These are phyloP conservation scores for Eupithecia exiguata DNA, from an alignment of 2,888 invertebrate genomes.

Conservation along the genomic window DNA sequence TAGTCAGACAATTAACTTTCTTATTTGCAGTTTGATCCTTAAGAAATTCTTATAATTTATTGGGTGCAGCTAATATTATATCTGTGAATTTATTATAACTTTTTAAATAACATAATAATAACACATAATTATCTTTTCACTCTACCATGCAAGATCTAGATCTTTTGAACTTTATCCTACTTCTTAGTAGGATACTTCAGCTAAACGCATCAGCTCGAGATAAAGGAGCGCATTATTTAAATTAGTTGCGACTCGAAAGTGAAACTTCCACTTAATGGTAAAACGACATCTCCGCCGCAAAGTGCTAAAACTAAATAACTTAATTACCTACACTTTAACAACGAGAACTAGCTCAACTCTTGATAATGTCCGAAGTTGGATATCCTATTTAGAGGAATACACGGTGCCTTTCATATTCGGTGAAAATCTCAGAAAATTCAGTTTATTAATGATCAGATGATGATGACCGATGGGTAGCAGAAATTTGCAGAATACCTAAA, in stretches of 20 bases:
- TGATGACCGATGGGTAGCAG: no score
- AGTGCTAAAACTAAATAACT: constrained; percentile 32
- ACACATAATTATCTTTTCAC: no score
- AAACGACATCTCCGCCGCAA: constrained; percentile 18
- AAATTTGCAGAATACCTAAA: no score
- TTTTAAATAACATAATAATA: no score
- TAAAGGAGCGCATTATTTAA: constrained; percentile 2
- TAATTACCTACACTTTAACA: constrained; percentile 34
- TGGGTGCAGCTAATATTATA: no score
- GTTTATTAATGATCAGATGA: neutral
- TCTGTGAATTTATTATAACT: no score
- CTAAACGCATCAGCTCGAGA: neutral
- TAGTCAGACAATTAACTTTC: no score
- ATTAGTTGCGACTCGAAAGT: constrained; percentile 10
- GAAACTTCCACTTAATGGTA: constrained; percentile 15
- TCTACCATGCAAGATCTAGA: neutral
- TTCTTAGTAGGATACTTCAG: neutral
- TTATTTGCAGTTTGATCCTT: no score
- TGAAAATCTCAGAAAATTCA: neutral
- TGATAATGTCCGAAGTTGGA: constrained; percentile 39
- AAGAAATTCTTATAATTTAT: no score
- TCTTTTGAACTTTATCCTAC: neutral
- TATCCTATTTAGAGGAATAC: constrained; percentile 15
- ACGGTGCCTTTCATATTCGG: neutral
- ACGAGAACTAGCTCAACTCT: constrained; percentile 29